Conservation (phyloP, 1,140 invertebrate species). For the Oryzaephilus surinamensis region DNA sequence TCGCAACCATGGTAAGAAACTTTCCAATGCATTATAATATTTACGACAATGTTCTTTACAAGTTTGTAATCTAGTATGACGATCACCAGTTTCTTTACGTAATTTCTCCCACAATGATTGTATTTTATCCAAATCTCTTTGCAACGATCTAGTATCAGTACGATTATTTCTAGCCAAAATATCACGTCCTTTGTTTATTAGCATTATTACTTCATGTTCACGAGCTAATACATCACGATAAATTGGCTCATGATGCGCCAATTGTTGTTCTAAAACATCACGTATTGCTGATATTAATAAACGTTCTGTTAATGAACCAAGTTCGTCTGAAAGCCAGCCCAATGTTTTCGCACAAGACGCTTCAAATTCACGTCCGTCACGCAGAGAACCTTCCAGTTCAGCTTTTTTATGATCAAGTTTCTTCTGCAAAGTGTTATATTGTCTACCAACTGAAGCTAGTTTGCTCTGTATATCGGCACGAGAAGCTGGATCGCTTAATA, state of each 20-base stretch:
- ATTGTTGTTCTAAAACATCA: conserved; percentile 72
- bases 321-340: conserved; percentile 75
- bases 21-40: conserved; percentile 73
- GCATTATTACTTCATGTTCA: conserved; percentile 89
- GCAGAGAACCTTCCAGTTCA: conserved; percentile 76
- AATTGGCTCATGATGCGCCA: conserved; percentile 77
- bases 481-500: conserved; percentile 82
- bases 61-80: conserved; percentile 75
- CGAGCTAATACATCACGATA: conserved; percentile 80
- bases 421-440: conserved; percentile 76
- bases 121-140: conserved; percentile 73
- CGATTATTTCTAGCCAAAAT: conserved; percentile 51
- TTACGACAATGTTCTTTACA: conserved; percentile 85
- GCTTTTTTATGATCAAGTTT: conserved; percentile 83
- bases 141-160: conserved; percentile 41
- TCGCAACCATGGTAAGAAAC: conserved; percentile 78
- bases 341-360: conserved; percentile 75
- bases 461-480: conserved; percentile 85
- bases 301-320: conserved; percentile 62
- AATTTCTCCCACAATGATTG: conserved; percentile 84
- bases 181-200: conserved; percentile 82
- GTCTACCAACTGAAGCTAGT: conserved; percentile 66
- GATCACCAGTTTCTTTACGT: conserved; percentile 71
- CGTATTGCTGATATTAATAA: conserved; percentile 77
- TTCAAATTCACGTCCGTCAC: conserved; percentile 77